These are phyloP conservation scores for Sarcophaga subvicina DNA, from an alignment of 2,888 invertebrate species.

Conservation along the genomic window DNA sequence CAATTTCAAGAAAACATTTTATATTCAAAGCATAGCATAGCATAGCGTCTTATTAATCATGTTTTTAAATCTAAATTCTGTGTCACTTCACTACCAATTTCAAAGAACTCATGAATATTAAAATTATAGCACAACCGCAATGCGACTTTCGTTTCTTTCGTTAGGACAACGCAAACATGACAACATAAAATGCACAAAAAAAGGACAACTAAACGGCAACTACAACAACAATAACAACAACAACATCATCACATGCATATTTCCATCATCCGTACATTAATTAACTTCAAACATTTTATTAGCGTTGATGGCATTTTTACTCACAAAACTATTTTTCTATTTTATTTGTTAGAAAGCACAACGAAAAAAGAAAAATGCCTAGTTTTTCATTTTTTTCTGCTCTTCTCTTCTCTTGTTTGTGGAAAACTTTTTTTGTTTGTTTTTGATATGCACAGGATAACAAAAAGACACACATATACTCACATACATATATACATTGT, in stretches of 20 bases:
- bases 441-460: neutral
- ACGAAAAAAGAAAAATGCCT: too few relatives aligned
- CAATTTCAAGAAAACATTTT: too few relatives aligned
- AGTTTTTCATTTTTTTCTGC: neutral
- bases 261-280: slow-evolving; percentile 42
- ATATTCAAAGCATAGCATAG: neutral
- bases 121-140: slow-evolving; percentile 37
- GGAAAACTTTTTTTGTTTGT: neutral
- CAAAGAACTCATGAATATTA: slow-evolving; percentile 44
- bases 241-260: slow-evolving; percentile 16
- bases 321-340: neutral
- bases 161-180: neutral
- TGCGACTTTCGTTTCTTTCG: slow-evolving; percentile 28
- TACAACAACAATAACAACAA: slow-evolving; percentile 11
- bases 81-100: neutral
- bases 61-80: neutral
- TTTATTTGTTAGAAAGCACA: neutral
- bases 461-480: neutral
- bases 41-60: neutral
- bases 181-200: neutral
- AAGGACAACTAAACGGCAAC: neutral
- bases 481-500: neutral
- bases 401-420: neutral
- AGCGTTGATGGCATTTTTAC: slow-evolving; percentile 3
- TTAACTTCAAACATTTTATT: slow-evolving; percentile 52